phyloP scores from a whole-genome alignment of 23 tunicate genomes.

The Trididemnum clinides region DNA sequence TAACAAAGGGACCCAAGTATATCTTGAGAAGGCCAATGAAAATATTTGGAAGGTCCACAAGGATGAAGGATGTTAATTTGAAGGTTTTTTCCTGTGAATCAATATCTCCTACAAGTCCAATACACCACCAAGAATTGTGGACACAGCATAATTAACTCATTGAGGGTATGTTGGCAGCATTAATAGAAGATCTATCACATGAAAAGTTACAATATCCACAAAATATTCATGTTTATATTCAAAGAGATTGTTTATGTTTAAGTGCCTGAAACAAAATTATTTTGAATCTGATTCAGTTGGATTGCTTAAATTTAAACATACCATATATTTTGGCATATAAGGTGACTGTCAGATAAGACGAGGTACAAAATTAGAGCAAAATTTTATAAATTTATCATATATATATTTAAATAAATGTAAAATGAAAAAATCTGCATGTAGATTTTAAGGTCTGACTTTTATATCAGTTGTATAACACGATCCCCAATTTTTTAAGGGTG shows the following conservation, averaged over 20 bases:
- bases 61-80: slow-evolving; percentile 1
- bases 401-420: too few species aligned
- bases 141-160: slow-evolving; percentile 11
- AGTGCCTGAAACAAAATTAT: not conserved
- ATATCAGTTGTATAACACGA: too few species aligned
- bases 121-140: slow-evolving; percentile 4
- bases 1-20: not conserved
- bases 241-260: too few species aligned
- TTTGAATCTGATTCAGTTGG: not conserved
- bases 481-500: too few species aligned
- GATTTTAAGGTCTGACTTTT: too few species aligned
- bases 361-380: too few species aligned
- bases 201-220: not conserved
- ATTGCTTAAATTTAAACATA: too few species aligned
- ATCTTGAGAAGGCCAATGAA: slow-evolving; percentile 20
- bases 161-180: not conserved
- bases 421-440: too few species aligned
- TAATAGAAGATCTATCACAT: not conserved
- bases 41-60: slow-evolving; percentile 11
- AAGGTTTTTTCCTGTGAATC: not conserved
- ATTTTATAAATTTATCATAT: too few species aligned
- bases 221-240: too few species aligned
- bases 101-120: slow-evolving; percentile 10
- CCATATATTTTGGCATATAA: too few species aligned
- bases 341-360: too few species aligned